These are phyloP conservation scores for Epizoanthus illoricatus DNA, from an alignment of 92 coral and sea anemone species.

Conservation along the genomic window DNA sequence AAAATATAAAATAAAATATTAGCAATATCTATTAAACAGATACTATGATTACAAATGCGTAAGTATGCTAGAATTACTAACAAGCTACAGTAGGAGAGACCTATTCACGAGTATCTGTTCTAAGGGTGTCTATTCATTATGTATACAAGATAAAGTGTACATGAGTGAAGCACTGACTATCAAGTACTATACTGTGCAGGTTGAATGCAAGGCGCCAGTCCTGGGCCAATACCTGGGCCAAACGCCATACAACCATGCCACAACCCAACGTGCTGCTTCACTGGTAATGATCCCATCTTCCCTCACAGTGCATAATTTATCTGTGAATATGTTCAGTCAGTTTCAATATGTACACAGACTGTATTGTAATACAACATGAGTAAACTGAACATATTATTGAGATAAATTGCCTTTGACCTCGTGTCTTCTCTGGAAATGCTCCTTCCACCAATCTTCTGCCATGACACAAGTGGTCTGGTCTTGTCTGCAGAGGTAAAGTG, in stretches of 20 bases:
- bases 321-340: slow-evolving; percentile 28
- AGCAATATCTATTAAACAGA: no score
- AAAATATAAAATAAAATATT: no score
- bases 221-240: slow-evolving; percentile 13
- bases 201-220: slow-evolving; percentile 27
- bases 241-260: background rate
- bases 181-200: slow-evolving; percentile 37
- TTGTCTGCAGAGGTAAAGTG: slow-evolving; percentile 1
- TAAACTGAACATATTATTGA: background rate
- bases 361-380: background rate
- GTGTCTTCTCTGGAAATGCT: background rate
- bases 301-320: background rate
- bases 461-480: slow-evolving; percentile 12
- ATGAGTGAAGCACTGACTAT: slow-evolving; percentile 13
- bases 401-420: slow-evolving; percentile 3
- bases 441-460: background rate
- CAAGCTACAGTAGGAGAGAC: no score
- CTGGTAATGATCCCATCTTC: slow-evolving; percentile 12
- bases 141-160: no score
- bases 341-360: background rate
- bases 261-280: slow-evolving; percentile 11
- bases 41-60: no score
- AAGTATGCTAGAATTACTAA: no score
- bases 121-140: no score
- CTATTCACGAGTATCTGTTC: no score